Evolutionary conservation across 2,888 invertebrate genomes (phyloP).

Genomic region (Teleiodes luculella): DNA sequence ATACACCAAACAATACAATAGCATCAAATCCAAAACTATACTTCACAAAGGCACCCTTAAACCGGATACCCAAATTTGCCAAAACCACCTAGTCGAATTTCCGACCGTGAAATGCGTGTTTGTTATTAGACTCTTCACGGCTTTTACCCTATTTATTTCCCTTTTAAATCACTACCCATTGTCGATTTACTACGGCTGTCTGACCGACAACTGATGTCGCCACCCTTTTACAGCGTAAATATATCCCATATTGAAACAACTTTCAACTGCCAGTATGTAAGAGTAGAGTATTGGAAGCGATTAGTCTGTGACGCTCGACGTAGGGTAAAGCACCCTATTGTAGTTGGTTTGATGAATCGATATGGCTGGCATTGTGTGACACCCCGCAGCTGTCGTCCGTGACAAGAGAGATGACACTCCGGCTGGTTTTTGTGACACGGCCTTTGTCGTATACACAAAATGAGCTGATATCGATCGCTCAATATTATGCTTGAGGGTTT

Average conservation of each 20-base stretch:
- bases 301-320: conserved; percentile 24
- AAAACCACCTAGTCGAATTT: conserved; percentile 52
- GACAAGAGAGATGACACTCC: conserved; percentile 68
- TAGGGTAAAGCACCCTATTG: conserved; percentile 61
- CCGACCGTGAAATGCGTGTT: conserved; percentile 70
- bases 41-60: conserved; percentile 32
- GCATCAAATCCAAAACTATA: conserved; percentile 28
- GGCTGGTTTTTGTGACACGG: conserved; percentile 66
- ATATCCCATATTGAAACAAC: conserved; percentile 13
- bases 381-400: conserved; percentile 73
- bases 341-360: conserved; percentile 68
- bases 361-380: conserved; percentile 58
- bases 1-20: conserved; percentile 23
- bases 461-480: conserved; percentile 74
- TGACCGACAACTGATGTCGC: conserved; percentile 41
- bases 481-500: conserved; percentile 66
- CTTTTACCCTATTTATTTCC: conserved; percentile 69
- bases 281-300: conserved; percentile 15
- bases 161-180: conserved; percentile 68
- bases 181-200: conserved; percentile 68
- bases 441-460: conserved; percentile 62
- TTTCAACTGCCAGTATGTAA: conserved; percentile 24
- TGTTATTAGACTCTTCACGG: conserved; percentile 70
- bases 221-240: conserved; percentile 38
- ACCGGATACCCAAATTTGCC: conserved; percentile 53